Evolutionary conservation across 2,888 invertebrate species (phyloP).

Genomic region (Hemicrepidius hirtus): DNA sequence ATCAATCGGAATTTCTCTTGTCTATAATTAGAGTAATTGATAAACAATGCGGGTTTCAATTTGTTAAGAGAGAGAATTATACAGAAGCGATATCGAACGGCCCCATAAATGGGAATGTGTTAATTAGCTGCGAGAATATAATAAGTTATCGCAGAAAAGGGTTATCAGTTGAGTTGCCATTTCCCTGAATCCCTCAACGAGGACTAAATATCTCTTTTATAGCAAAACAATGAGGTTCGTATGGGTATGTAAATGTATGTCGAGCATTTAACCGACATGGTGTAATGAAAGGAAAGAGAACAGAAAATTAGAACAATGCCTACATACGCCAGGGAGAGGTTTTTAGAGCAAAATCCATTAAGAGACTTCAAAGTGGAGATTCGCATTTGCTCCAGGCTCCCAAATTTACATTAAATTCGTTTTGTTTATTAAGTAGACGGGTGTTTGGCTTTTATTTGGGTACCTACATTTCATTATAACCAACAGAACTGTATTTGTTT

Average conservation of each 20-base stretch:
- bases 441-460: constrained; percentile 18
- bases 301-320: constrained; percentile 8
- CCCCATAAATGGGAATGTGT: constrained; percentile 7
- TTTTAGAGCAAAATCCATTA: constrained; percentile 31
- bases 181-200: constrained; percentile 28
- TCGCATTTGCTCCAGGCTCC: neutral
- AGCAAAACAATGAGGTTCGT: constrained; percentile 20
- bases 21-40: constrained; percentile 20
- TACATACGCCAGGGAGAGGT: neutral
- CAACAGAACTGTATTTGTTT: neutral
- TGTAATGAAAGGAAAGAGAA: neutral
- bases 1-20: neutral
- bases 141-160: constrained; percentile 22
- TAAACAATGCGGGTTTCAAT: constrained; percentile 33
- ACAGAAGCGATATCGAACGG: neutral
- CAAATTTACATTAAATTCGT: constrained; percentile 24
- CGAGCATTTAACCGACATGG: neutral
- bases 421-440: constrained; percentile 15
- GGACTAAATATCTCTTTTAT: constrained; percentile 25
- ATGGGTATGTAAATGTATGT: constrained; percentile 21
- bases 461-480: constrained; percentile 5
- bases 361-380: constrained; percentile 25
- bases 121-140: constrained; percentile 23
- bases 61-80: constrained; percentile 16
- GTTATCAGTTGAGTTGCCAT: constrained; percentile 22